Evolutionary conservation across 2,113 vertebrate genomes (phyloP).

Genomic region (Dicerorhinus sumatrensis): DNA sequence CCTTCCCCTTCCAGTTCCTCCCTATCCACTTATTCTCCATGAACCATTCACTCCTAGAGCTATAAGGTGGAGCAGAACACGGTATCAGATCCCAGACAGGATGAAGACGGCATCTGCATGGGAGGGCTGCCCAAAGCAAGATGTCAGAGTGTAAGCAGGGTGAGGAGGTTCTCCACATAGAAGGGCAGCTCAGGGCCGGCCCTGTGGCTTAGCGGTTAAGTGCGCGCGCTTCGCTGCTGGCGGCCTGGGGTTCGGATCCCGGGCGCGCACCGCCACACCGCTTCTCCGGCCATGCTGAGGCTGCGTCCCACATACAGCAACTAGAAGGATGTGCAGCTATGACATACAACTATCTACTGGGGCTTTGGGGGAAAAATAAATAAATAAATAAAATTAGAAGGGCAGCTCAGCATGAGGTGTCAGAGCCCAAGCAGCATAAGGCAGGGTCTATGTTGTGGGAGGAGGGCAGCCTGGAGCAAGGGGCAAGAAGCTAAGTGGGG

Average conservation of each 20-base stretch:
- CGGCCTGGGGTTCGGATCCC: too few species aligned
- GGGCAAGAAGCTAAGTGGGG: neutral
- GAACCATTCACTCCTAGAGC: neutral
- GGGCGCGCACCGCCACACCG: too few species aligned
- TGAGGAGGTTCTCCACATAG: neutral
- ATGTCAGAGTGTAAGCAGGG: neutral
- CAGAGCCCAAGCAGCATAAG: neutral
- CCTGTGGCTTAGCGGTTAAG: too few species aligned
- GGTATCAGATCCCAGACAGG: neutral
- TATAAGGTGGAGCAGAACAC: neutral
- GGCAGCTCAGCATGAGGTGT: neutral
- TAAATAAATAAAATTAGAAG: too few species aligned
- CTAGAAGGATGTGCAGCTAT: too few species aligned
- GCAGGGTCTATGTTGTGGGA: neutral
- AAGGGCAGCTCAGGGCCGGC: neutral
- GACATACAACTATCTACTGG: too few species aligned
- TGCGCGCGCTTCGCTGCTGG: too few species aligned
- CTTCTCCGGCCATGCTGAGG: too few species aligned
- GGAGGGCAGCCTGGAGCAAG: neutral
- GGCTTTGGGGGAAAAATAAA: too few species aligned
- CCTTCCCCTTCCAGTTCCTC: neutral
- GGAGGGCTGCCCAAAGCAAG: neutral
- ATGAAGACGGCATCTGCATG: neutral
- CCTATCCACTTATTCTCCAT: neutral
- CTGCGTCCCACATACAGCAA: too few species aligned